Conservation (phyloP, 2,888 invertebrate genomes). For the Lottia scabra region DNA sequence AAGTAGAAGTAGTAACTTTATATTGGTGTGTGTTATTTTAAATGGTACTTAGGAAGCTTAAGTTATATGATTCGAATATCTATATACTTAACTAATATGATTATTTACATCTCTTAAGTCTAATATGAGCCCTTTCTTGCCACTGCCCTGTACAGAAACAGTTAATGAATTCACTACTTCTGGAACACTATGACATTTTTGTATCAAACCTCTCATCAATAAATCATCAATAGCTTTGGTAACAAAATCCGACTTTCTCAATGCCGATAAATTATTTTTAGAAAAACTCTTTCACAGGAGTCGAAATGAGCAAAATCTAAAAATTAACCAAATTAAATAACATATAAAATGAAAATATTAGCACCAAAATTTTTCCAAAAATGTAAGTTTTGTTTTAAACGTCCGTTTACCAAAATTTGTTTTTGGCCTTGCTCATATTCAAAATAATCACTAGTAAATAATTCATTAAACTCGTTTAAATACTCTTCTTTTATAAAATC, state of each 20-base stretch:
- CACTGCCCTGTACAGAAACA: conserved; percentile 18
- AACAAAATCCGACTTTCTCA: conserved; percentile 23
- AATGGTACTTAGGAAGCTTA: no score
- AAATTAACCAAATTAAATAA: conserved; percentile 23
- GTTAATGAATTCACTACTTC: conserved; percentile 26
- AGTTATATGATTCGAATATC: conserved; percentile 26
- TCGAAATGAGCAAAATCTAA: conserved; percentile 24
- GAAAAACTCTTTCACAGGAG: conserved; percentile 5
- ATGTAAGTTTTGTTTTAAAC: conserved; percentile 20
- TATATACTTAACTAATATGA: conserved; percentile 26
- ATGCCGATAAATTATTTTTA: conserved; percentile 22
- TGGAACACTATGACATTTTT: conserved; percentile 7
- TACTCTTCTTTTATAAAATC: no score
- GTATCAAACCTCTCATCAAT: conserved; percentile 12
- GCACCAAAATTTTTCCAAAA: conserved; percentile 27
- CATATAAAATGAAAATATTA: conserved; percentile 17
- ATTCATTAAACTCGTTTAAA: no score
- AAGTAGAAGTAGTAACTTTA: no score
- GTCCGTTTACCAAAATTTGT: conserved; percentile 23
- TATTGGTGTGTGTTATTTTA: no score
- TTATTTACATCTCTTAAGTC: conserved; percentile 28
- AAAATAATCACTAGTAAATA: conserved; percentile 12
- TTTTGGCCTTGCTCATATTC: conserved; percentile 26
- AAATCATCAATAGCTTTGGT: conserved; percentile 22
- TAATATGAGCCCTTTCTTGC: conserved; percentile 29